These are phyloP conservation scores for Paraescarpia echinospica DNA, from an alignment of 1,140 invertebrate genomes.

Conservation along the genomic window DNA sequence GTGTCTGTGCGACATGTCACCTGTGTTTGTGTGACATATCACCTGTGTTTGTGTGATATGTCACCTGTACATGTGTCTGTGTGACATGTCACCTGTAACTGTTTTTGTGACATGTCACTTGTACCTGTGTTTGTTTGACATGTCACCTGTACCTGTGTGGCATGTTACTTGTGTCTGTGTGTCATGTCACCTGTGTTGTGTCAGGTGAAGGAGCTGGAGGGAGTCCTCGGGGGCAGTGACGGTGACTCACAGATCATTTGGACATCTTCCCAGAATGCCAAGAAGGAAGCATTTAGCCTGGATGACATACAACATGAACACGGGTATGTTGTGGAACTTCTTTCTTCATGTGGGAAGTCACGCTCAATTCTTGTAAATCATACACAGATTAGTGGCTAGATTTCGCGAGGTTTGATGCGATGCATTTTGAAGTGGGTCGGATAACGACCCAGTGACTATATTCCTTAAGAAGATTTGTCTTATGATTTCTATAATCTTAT, in stretches of 20 bases:
- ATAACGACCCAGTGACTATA: too few species aligned
- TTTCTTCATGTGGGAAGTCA: too few species aligned
- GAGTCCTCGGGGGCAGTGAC: slow-evolving; percentile 33
- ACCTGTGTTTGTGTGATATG: too few species aligned
- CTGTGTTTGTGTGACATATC: too few species aligned
- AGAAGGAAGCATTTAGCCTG: slow-evolving; percentile 38
- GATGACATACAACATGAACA: slow-evolving; percentile 47
- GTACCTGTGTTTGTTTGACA: too few species aligned
- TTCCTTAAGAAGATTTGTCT: background rate
- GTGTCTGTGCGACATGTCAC: background rate
- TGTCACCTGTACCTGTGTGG: too few species aligned
- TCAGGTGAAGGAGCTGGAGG: slow-evolving; percentile 39
- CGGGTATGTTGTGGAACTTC: slow-evolving; percentile 40
- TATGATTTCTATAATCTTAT: background rate
- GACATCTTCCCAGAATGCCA: slow-evolving; percentile 48
- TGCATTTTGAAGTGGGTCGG: background rate
- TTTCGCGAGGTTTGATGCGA: too few species aligned
- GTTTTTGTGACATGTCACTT: background rate
- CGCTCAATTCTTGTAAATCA: too few species aligned
- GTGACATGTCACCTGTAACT: background rate
- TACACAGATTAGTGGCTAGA: too few species aligned
- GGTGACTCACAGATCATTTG: slow-evolving; percentile 44
- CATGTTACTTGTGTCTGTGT: background rate
- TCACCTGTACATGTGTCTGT: background rate
- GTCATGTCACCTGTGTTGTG: background rate